phyloP scores from a whole-genome alignment of 2,797 vertebrate species.

The Smutsia gigantea region DNA sequence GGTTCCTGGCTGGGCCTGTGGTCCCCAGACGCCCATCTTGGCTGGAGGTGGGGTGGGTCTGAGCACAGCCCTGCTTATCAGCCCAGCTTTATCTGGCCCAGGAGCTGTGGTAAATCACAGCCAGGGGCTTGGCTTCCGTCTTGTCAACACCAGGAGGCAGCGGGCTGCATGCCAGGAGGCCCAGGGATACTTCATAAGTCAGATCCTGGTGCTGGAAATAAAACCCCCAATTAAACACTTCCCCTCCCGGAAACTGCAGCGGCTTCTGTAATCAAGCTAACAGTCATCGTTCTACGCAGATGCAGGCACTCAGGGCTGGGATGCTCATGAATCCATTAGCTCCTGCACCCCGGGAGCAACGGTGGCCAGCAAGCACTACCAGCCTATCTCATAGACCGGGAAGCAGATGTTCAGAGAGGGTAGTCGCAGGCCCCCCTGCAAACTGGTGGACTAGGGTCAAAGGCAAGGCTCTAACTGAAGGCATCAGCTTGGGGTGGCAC shows the following conservation, averaged over 20 bases:
- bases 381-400: neutral
- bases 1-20: slow-evolving; percentile 56
- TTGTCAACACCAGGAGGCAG: slow-evolving; percentile 60
- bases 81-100: slow-evolving; percentile 50
- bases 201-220: slow-evolving; percentile 78
- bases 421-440: neutral
- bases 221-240: slow-evolving; percentile 80
- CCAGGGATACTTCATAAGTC: slow-evolving; percentile 80
- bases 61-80: slow-evolving; percentile 51
- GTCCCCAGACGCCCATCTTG: slow-evolving; percentile 32
- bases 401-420: neutral
- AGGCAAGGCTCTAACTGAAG: neutral
- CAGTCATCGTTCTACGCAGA: slow-evolving; percentile 61
- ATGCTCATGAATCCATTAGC: slow-evolving; percentile 67
- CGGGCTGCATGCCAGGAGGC: slow-evolving; percentile 69
- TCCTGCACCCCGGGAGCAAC: slow-evolving; percentile 46
- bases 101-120: slow-evolving; percentile 64
- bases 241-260: slow-evolving; percentile 67
- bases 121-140: slow-evolving; percentile 46
- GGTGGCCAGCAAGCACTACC: neutral
- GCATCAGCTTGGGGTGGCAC: rapidly evolving
- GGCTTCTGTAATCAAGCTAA: slow-evolving; percentile 66
- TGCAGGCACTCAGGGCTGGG: slow-evolving; percentile 44
- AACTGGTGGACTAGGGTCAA: neutral
- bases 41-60: slow-evolving; percentile 7